Base-by-base conservation (phyloP, 2,113 vertebrate genomes). In the Serinus canaria region DNA sequence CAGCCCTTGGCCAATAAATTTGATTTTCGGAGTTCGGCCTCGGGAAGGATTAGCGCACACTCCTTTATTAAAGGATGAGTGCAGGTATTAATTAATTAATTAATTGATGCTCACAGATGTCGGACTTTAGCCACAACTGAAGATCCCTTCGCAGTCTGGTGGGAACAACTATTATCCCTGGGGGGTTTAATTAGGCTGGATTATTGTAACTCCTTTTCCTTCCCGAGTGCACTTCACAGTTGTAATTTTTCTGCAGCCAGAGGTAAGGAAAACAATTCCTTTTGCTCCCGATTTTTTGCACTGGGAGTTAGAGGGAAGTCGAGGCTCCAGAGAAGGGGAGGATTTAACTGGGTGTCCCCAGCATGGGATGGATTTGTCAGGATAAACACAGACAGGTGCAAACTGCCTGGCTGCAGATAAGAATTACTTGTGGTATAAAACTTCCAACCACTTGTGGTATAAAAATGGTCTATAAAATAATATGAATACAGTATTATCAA, bases 71-170 rank as follows among this genome's bases (percentile, higher is more conserved):
- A 69, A 77, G 79, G 90, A 87, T 77, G 66, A 93, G 50, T 25
- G 76, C 89, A 72, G 83, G 83, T 13, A 59, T 46, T 35, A 35
- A 58, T 76, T 28, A n/a, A 78, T 63, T 31, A 13, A 77, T 60
- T 23, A 76, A 95, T 95, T 88, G 69, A 94, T 37, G 55, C 72
- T 67, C 90, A 23, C 91, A 95, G 92, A 73, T 92, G 92, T 83
- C 70, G 69, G 52, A 52, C 89, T 66, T 90, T 20, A 91, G 66
- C 13, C 84, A 66, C 74, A 53, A 10, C 25, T 18, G 7, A 56
- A 73, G 84, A 91, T 92, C 78, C 59, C 67, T 67, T 86, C 46
- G 20, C 30, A 86, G 84, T 47, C 84, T 66, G 81, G 35, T 76
- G 74, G 0, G 2, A 55, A 16, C 27, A 67, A n/a, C 7, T 68